Percentiles rank a stretch among this genome's conserved stretches.
These are phyloP conservation scores for Lasioglossum villosulum DNA, from an alignment of 2,888 invertebrate genomes.

Conservation along the genomic window DNA sequence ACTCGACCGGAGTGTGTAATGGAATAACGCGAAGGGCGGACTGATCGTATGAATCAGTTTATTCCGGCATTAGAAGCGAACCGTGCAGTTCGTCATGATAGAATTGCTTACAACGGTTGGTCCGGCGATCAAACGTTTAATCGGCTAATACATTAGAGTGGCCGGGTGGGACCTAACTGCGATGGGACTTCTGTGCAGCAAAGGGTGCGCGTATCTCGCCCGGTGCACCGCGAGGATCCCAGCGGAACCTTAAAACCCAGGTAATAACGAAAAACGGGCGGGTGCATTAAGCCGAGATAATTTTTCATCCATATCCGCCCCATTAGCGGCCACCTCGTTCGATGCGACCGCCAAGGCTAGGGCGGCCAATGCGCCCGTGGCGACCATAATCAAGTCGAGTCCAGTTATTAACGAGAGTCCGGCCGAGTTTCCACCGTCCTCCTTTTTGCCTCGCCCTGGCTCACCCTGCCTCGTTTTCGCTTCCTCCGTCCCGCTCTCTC, in stretches of 20 bases:
- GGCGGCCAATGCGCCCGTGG: constrained; percentile 65
- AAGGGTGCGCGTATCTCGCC: constrained; percentile 22
- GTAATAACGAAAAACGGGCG: constrained; percentile 69
- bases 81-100: constrained; percentile 58
- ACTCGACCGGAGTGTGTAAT: constrained; percentile 21
- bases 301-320: constrained; percentile 75
- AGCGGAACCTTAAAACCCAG: constrained; percentile 57
- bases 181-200: constrained; percentile 5
- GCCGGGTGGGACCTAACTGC: neutral
- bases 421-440: constrained; percentile 40
- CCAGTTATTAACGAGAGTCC: constrained; percentile 72
- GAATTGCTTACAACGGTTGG: constrained; percentile 57
- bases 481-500: too few relatives aligned
- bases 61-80: constrained; percentile 64
- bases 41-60: constrained; percentile 59
- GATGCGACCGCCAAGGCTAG: constrained; percentile 67
- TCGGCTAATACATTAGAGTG: constrained; percentile 59
- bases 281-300: constrained; percentile 71
- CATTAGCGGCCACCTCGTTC: constrained; percentile 71
- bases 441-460: constrained; percentile 38
- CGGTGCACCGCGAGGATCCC: constrained; percentile 29
- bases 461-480: neutral
- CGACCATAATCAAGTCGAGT: constrained; percentile 75
- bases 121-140: constrained; percentile 65
- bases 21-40: constrained; percentile 22